Conservation (phyloP, 1,140 invertebrate genomes). For the Linepithema humile region DNA sequence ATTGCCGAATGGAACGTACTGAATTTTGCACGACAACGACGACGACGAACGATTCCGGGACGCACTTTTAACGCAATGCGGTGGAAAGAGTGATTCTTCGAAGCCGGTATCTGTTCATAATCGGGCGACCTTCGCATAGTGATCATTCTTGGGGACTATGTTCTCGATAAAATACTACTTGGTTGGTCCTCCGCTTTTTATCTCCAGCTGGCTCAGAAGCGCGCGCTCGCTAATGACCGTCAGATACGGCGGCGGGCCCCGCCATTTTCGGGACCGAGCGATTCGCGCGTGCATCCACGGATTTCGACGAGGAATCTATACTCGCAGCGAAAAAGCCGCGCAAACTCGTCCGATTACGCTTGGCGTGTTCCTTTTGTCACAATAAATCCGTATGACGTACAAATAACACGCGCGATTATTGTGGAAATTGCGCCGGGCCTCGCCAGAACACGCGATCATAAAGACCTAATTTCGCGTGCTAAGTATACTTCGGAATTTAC, state of each 20-base stretch:
- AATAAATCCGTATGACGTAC: constrained; percentile 36
- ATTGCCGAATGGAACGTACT: not conserved
- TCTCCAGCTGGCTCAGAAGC: constrained; percentile 75
- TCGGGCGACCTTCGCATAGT: constrained; percentile 81
- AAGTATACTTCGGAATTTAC: constrained; percentile 9
- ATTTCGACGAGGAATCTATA: constrained; percentile 31
- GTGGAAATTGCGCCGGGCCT: constrained; percentile 12
- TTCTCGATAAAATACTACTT: constrained; percentile 76
- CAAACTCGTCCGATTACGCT: constrained; percentile 24
- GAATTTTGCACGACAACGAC: not conserved
- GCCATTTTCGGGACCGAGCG: constrained; percentile 26
- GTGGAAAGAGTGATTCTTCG: constrained; percentile 60
- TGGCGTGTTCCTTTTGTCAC: not conserved
- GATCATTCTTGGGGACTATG: constrained; percentile 78
- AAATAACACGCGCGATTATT: constrained; percentile 30
- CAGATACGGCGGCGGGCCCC: constrained; percentile 72
- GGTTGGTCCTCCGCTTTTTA: constrained; percentile 76
- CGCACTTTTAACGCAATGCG: constrained; percentile 8
- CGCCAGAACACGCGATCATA: not conserved
- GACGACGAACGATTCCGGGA: constrained; percentile 11
- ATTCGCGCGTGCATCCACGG: not conserved
- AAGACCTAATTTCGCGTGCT: constrained; percentile 2
- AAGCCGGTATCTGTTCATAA: constrained; percentile 76
- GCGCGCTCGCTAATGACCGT: constrained; percentile 80
- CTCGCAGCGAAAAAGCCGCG: constrained; percentile 16